phyloP scores from a whole-genome alignment of 2,797 vertebrate species.

The Pangasius mekongensis region DNA sequence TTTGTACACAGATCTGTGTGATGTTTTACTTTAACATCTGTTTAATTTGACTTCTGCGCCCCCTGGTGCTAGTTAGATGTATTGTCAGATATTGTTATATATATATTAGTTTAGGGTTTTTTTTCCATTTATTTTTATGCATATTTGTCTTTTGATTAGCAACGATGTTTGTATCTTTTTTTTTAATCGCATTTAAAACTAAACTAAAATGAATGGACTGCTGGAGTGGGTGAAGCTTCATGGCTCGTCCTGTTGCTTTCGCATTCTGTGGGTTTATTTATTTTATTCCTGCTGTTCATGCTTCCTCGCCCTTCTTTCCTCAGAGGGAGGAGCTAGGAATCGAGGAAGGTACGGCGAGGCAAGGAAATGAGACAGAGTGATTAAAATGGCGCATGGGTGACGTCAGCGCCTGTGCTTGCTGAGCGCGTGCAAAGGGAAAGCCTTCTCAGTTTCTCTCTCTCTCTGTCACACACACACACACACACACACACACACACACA shows the following conservation, averaged over 20 bases:
- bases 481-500: neutral
- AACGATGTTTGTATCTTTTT: neutral
- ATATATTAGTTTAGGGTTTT: no score
- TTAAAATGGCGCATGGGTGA: neutral
- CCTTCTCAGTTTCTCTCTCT: neutral
- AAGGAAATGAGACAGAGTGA: neutral
- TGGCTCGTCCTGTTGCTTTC: neutral
- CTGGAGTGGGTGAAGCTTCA: neutral
- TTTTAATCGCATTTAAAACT: neutral
- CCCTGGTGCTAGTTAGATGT: neutral
- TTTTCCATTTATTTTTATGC: neutral
- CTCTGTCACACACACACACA: neutral
- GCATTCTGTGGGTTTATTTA: neutral
- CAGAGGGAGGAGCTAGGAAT: neutral
- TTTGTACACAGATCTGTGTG: neutral
- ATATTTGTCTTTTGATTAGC: neutral
- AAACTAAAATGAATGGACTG: neutral
- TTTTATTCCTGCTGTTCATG: neutral
- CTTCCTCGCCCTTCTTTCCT: neutral
- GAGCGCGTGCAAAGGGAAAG: neutral
- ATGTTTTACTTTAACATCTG: neutral
- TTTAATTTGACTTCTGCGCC: neutral
- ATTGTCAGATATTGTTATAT: neutral
- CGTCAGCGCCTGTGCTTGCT: neutral
- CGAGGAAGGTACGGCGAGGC: neutral